Evolutionary conservation across 2,113 vertebrate genomes (phyloP), one percentile per base, ranked within the genome.

Genomic region (Corythornis madagascariensis): DNA sequence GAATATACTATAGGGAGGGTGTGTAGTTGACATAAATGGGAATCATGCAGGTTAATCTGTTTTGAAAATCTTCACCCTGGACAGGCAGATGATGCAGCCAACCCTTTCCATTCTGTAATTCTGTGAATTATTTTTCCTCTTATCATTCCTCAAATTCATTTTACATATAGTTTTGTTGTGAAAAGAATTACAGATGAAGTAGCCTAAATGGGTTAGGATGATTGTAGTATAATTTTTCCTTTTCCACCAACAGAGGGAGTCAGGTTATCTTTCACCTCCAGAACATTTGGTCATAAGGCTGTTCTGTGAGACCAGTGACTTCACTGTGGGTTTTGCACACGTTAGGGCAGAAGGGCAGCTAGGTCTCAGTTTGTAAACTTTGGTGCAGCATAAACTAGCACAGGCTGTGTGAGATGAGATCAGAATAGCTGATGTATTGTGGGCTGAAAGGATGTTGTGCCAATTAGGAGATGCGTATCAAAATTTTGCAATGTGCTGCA

Each of bases 241-340:
- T 93, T 93, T 92, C 73, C 13, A 65, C 85, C 94, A 89, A 96
- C 40, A 96, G 95, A 96, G 96, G 96, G 91, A 93, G 92, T 81
- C 57, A 63, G 74, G 31, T 42, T 45, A 20, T 55, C n/a, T 89
- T 83, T 91, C 85, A 67, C 92, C 75, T 88, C n/a, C 26, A 12
- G 26, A 91, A 65, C 13, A 80, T 85, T 83, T 85, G 71, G 47
- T 47, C 75, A 45, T 56, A 40, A 72, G 24, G 7, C 13, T 92
- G 38, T 52, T 92, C 48, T 7, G 26, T 18, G 60, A 94, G 72
- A 86, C 67, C 40, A 71, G 48, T 52, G 83, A 67, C 10, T 85
- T 91, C 4, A 2, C 31, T 28, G 20, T 33, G 57, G 64, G 19
- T 31, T 64, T 86, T 83, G 29, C 31, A 69, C 0, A 0, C 31